Base-by-base conservation (phyloP, 2,797 vertebrate genomes). In the Cirrhinus mrigala region DNA sequence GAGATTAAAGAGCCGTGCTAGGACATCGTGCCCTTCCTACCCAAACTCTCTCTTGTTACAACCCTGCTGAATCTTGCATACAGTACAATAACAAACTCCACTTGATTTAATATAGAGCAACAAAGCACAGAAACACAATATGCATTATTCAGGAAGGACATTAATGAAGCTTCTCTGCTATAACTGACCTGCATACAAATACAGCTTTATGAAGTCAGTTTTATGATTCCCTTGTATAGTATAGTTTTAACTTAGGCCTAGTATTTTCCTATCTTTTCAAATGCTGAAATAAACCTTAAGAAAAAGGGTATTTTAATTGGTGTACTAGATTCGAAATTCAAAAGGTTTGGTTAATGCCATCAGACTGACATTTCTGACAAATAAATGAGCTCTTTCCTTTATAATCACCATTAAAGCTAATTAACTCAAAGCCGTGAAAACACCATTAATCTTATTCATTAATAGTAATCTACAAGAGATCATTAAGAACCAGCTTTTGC, bases 131-230 rank as follows among this genome's bases (percentile, higher is more conserved):
- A 80, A 86, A 71, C 69, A 79, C 77, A 86, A 79, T 37, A 86
- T 89, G 58, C 68, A 87, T 86, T 84, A 87, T 86, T 89, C 78
- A 87, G 78, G 46, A 75, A 81, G 48, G 37, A 22, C n/a, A 68
- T 71, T 81, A 87, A 89, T 87, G 80, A 87, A 83, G 37, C 27
- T 24, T 80, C 64, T 79, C 44, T 80, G 62, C 83, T 66, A 85
- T 85, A 52, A 79, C 74, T 82, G 79, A 24, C 33, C 66, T 73
- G 74, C 81, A 71, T 88, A 75, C 48, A 79, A 79, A 87, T 58
- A 68, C 52, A 76, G 12, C 81, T 80, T 89, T 81, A 78, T 82
- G 54, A 84, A 52, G n/a, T 18, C 33, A 33, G 33, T 33, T 33
- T 37, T 37, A 29, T 81, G 81, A 71, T 76, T 46, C 52, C 50